A percentile compares a stretch with the other conserved stretches of the same genome.
Evolutionary conservation across 2,888 invertebrate genomes (phyloP).

Genomic region (Drosophila affinis): DNA sequence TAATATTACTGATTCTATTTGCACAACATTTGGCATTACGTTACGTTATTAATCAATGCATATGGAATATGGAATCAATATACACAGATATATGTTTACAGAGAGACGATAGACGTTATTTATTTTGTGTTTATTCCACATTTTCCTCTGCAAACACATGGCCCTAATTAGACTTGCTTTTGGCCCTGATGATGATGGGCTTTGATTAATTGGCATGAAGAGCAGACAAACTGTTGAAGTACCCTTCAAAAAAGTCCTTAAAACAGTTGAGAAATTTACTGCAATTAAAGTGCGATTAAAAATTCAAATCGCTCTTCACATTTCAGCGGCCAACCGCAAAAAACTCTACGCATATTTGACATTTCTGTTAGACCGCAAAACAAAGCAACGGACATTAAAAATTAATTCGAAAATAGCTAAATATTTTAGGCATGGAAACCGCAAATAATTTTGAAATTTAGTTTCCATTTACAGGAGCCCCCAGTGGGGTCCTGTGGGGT

Average conservation of each 20-base stretch:
- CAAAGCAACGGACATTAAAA: slow-evolving; percentile 13
- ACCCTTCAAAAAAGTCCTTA: too few relatives aligned
- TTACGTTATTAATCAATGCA: slow-evolving; percentile 55
- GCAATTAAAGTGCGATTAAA: too few relatives aligned
- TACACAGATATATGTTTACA: not conserved
- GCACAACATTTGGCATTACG: slow-evolving; percentile 35
- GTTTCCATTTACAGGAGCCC: slow-evolving; percentile 1
- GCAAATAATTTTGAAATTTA: slow-evolving; percentile 38
- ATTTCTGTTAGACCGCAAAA: slow-evolving; percentile 8
- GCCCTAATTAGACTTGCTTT: slow-evolving; percentile 37
- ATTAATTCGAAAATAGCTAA: slow-evolving; percentile 17
- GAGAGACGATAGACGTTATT: too few relatives aligned
- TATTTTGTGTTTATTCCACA: slow-evolving; percentile 49
- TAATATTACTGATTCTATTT: slow-evolving; percentile 42
- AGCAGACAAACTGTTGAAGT: too few relatives aligned
- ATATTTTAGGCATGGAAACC: slow-evolving; percentile 40
- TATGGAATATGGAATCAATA: slow-evolving; percentile 34
- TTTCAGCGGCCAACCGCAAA: slow-evolving; percentile 18
- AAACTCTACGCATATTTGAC: slow-evolving; percentile 22
- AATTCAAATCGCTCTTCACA: not conserved
- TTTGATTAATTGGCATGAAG: not conserved
- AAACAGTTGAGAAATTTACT: too few relatives aligned
- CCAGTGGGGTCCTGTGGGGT: not conserved
- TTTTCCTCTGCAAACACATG: slow-evolving; percentile 52
- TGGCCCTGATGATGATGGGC: slow-evolving; percentile 13